Evolutionary conservation across 2,888 invertebrate species (phyloP).

Genomic region (Caenorhabditis angaria): DNA sequence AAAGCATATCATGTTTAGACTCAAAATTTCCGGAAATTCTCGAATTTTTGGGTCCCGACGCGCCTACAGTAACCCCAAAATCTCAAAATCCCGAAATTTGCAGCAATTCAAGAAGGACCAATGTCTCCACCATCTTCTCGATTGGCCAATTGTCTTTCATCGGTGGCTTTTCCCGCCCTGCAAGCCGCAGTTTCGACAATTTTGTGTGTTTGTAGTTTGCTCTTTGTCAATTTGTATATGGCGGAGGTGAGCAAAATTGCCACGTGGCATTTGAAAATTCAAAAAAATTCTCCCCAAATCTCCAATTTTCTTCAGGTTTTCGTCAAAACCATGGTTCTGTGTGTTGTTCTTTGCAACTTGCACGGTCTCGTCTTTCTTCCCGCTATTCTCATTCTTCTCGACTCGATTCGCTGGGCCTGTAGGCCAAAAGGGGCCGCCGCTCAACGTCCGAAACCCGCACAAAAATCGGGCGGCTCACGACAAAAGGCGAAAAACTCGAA

Average conservation of each 20-base stretch:
- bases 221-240: constrained; percentile 69
- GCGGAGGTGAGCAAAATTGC: constrained; percentile 57
- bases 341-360: constrained; percentile 67
- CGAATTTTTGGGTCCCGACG: no score
- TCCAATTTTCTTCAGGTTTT: constrained; percentile 59
- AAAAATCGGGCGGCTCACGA: constrained; percentile 34
- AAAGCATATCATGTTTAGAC: no score
- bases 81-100: background rate
- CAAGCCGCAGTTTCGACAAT: constrained; percentile 55
- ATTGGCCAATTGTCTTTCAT: constrained; percentile 57
- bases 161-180: constrained; percentile 60
- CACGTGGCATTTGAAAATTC: background rate
- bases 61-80: background rate
- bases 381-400: constrained; percentile 57
- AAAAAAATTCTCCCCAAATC: background rate
- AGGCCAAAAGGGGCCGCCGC: constrained; percentile 45
- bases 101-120: constrained; percentile 55
- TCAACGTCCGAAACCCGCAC: constrained; percentile 36
- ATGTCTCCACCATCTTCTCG: constrained; percentile 52
- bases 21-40: no score
- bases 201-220: constrained; percentile 55
- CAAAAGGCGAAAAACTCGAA: constrained; percentile 35
- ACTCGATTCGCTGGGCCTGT: constrained; percentile 52
- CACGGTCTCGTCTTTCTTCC: constrained; percentile 70
- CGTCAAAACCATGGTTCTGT: constrained; percentile 68